Conservation (phyloP, 2,797 vertebrate genomes). For the Miichthys miiuy region DNA sequence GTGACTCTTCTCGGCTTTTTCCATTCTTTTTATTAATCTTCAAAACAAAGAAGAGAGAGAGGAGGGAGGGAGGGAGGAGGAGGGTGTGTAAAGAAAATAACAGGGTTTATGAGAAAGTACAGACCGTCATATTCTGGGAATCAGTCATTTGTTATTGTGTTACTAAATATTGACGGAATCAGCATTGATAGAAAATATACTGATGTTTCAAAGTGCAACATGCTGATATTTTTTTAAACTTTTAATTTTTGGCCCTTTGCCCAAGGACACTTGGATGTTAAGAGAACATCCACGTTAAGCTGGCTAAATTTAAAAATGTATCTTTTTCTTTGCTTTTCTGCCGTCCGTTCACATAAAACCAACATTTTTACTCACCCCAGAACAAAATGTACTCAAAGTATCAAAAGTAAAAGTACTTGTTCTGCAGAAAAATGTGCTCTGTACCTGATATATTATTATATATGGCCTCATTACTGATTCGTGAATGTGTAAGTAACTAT, state of each 20-base stretch:
- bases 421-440: neutral
- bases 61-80: no score
- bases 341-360: neutral
- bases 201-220: neutral
- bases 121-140: conserved; percentile 2
- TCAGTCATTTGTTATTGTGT: conserved; percentile 15
- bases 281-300: neutral
- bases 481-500: neutral
- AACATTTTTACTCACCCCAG: neutral
- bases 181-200: neutral
- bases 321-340: neutral
- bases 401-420: neutral
- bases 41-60: conserved; percentile 10
- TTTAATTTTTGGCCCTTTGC: neutral
- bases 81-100: neutral
- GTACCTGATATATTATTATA: neutral
- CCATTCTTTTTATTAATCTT: conserved; percentile 24
- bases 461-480: neutral
- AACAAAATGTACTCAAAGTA: neutral
- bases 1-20: conserved; percentile 25
- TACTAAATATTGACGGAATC: neutral
- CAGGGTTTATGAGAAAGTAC: conserved; percentile 18
- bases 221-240: neutral
- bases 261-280: neutral
- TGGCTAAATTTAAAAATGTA: neutral